Percentiles rank a stretch among this genome's conserved stretches.
These are phyloP conservation scores for Leptopterna dolabrata DNA, from an alignment of 2,888 invertebrate species.

Conservation along the genomic window DNA sequence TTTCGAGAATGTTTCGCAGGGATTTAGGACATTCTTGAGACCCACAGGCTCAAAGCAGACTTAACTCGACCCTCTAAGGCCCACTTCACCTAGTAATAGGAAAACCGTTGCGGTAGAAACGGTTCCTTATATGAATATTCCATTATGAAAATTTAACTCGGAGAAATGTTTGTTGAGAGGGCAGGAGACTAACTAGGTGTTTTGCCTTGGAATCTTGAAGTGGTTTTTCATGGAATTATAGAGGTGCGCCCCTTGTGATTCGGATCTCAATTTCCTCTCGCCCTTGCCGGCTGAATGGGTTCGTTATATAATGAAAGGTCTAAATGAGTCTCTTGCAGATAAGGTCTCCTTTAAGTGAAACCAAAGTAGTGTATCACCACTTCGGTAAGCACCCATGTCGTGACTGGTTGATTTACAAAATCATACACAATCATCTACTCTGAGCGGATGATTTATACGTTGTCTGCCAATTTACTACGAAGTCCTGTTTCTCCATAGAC, in stretches of 20 bases:
- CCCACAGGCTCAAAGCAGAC: conserved; percentile 12
- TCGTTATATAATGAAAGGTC: background rate
- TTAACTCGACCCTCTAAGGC: conserved; percentile 16
- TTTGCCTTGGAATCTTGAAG: background rate
- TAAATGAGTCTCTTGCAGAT: background rate
- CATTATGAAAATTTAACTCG: conserved; percentile 48
- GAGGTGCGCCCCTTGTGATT: background rate
- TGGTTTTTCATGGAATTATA: background rate
- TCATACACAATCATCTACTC: too few species aligned
- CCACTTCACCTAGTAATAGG: conserved; percentile 38
- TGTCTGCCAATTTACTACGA: too few species aligned
- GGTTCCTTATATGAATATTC: conserved; percentile 49
- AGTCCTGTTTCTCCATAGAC: too few species aligned
- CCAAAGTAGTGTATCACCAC: too few species aligned
- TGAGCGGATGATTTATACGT: too few species aligned
- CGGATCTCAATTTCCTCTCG: background rate
- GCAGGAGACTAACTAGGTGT: conserved; percentile 19
- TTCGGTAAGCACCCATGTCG: too few species aligned
- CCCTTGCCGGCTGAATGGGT: background rate
- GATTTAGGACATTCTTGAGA: background rate
- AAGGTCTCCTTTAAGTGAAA: background rate
- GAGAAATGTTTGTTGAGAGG: conserved; percentile 22
- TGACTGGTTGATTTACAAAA: too few species aligned
- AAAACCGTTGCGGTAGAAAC: background rate
- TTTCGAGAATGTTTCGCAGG: background rate